phyloP scores from a whole-genome alignment of 2,113 vertebrate species.

The Trichomycterus rosablanca region DNA sequence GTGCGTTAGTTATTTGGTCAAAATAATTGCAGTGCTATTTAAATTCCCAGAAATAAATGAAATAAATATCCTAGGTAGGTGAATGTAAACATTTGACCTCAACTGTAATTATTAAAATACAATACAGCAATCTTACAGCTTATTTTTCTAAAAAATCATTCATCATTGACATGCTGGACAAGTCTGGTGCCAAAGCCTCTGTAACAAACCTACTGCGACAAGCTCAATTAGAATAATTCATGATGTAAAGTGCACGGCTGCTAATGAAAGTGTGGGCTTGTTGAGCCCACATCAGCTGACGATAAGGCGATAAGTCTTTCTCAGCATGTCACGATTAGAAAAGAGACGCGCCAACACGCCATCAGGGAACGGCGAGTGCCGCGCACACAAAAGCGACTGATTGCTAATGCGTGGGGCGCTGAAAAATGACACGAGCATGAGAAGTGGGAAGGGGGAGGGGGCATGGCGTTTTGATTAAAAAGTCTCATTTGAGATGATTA shows the following conservation, averaged over 20 bases:
- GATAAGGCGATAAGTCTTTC: slow-evolving; percentile 17
- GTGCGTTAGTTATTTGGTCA: no score
- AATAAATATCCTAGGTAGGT: no score
- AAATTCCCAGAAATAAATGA: no score
- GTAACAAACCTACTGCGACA: not conserved
- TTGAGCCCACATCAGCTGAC: slow-evolving; percentile 6
- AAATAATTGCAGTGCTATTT: no score
- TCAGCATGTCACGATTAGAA: slow-evolving; percentile 23
- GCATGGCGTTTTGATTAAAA: slow-evolving; percentile 30
- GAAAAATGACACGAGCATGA: slow-evolving; percentile 1
- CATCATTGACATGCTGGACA: not conserved
- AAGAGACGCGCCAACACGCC: not conserved
- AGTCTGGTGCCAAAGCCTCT: not conserved
- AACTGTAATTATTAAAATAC: no score
- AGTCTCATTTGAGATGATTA: slow-evolving; percentile 28
- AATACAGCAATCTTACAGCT: no score
- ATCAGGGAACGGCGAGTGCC: not conserved
- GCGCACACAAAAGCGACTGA: slow-evolving; percentile 21
- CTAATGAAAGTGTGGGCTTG: not conserved
- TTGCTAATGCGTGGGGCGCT: not conserved
- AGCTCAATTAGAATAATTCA: not conserved
- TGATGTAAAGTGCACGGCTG: not conserved
- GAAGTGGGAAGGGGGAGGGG: not conserved
- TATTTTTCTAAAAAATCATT: no score
- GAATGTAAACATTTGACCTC: no score